Evolutionary conservation across 2,797 vertebrate genomes (phyloP).

Genomic region (Antrozous pallidus): DNA sequence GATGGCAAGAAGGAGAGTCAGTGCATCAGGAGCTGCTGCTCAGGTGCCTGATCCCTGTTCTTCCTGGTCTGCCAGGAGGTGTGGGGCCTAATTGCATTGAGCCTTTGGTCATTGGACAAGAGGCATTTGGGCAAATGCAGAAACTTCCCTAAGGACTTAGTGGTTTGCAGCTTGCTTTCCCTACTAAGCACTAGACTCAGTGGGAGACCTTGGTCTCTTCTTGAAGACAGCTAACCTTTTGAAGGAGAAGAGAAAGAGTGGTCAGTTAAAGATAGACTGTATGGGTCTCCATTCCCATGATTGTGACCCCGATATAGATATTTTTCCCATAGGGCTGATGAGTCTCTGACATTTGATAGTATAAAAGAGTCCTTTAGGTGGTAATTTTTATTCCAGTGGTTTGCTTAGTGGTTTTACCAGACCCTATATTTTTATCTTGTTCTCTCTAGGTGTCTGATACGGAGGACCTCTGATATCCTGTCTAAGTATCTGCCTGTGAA

Average conservation of each 20-base stretch:
- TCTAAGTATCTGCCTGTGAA: conserved; percentile 99
- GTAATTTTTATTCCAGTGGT: background rate
- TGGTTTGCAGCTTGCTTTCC: conserved; percentile 28
- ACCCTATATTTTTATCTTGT: conserved; percentile 27
- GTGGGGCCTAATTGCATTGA: background rate
- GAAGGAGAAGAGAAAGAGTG: conserved; percentile 34
- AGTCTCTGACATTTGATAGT: background rate
- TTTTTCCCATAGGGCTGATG: background rate
- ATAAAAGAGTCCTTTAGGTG: background rate
- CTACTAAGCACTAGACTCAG: background rate
- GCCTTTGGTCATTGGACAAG: background rate
- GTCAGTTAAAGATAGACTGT: background rate
- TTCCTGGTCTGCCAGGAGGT: background rate
- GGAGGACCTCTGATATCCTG: conserved; percentile 97
- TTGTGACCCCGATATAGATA: background rate
- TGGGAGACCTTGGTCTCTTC: background rate
- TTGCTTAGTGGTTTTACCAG: conserved; percentile 16
- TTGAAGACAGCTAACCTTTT: conserved; percentile 24
- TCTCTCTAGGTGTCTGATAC: conserved; percentile 91
- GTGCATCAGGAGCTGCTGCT: background rate
- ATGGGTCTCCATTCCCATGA: background rate
- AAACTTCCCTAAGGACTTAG: background rate
- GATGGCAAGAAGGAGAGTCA: background rate
- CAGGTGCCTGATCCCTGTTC: background rate
- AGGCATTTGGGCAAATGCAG: background rate